Evolutionary conservation across 1,140 invertebrate genomes (phyloP).

Genomic region (Atta cephalotes): DNA sequence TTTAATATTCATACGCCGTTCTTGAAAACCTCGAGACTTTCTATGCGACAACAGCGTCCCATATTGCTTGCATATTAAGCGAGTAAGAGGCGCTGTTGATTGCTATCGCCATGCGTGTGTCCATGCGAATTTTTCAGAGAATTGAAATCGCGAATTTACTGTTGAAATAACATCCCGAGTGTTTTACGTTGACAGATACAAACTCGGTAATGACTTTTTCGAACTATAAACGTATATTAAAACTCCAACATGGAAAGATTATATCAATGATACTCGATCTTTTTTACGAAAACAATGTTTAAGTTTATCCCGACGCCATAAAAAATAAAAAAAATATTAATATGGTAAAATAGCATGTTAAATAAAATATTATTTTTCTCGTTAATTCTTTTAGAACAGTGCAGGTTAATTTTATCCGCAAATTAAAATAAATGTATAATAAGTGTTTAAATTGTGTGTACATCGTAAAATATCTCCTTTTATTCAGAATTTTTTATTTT

Average conservation of each 20-base stretch:
- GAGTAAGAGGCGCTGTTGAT: conserved; percentile 41
- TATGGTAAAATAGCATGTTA: background rate
- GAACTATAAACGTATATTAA: background rate
- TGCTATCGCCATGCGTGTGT: background rate
- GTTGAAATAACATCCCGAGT: background rate
- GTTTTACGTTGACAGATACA: conserved; percentile 17
- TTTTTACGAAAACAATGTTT: background rate
- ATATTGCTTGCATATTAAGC: conserved; percentile 43
- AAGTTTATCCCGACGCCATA: background rate
- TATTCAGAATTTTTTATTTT: background rate
- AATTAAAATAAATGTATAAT: conserved; percentile 2
- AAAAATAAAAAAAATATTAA: background rate
- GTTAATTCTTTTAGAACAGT: background rate
- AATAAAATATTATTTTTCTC: background rate
- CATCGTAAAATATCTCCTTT: background rate
- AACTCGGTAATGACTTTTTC: background rate
- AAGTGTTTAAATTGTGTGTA: background rate
- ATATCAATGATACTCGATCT: background rate
- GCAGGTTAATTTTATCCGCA: background rate
- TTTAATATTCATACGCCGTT: conserved; percentile 55
- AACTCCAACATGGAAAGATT: background rate
- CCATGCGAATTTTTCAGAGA: conserved; percentile 30
- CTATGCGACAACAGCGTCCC: conserved; percentile 38
- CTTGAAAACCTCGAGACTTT: conserved; percentile 54
- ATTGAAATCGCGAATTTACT: conserved; percentile 16